Evolutionary conservation across 2,113 vertebrate species (phyloP), one percentile per base, ranked within the genome.

Genomic region (Oreochromis spilurus): DNA sequence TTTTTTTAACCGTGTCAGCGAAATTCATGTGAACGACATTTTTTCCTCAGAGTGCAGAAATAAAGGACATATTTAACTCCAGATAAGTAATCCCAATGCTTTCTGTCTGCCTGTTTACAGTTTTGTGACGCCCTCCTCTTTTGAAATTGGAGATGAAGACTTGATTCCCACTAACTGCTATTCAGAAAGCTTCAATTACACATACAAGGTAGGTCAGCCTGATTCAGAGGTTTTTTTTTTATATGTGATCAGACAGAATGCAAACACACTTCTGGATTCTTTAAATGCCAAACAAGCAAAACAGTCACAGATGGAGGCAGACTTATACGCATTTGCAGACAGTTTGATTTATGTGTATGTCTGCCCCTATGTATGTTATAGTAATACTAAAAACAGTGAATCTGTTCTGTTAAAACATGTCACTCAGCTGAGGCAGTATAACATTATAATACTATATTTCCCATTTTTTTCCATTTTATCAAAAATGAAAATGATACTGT

Each of bases 101-200:
- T 24, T 81, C 24, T 24, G 65, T 81, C 19, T 79, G 12, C 79
- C 12, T 79, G 2, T 84, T 26, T 79, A 1, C 87, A 99, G 99
- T 21, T 96, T 96, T 93, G 97, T 97, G 77, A 97, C 93, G 85
- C 99, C 98, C 11, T 91, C 94, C 34, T 97, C 96, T 0, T 98
- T 99, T 95, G 81, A 97, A 31, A 98, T 98, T 90, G 98, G 97
- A 87, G 91, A 97, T 40, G 90, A 92, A 83, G 96, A 97, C 7
- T 84, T 84, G 13, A 91, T 93, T 84, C 93, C 91, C 14, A 92
- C 94, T 2, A 89, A 93, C 80, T 99, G 98, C 89, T 97, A 97
- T 94, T 82, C 91, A 11, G 97, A 99, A 89, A 97, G 79, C 77
- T 96, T 99, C 86, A 99, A 98, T 93, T 97, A 97, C 94, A 98